Evolutionary conservation across 2,888 invertebrate species (phyloP).

Genomic region (Hypena proboscidalis): DNA sequence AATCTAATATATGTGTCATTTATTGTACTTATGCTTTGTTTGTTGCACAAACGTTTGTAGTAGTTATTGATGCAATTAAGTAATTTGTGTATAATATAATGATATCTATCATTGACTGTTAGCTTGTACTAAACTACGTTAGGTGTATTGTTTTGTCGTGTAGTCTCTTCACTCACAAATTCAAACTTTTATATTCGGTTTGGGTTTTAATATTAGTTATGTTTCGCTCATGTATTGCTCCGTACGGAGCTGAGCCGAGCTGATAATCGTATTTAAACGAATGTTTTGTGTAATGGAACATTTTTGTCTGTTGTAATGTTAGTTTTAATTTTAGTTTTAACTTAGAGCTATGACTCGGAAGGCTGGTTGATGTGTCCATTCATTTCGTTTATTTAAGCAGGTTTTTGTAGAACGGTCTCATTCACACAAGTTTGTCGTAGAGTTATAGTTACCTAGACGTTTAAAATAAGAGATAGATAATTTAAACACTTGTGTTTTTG

Average conservation of each 20-base stretch:
- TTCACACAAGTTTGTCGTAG: conserved; percentile 30
- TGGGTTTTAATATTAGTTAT: conserved; percentile 23
- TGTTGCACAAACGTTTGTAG: conserved; percentile 43
- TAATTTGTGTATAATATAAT: conserved; percentile 24
- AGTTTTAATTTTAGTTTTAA: conserved; percentile 64
- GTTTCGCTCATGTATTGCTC: conserved; percentile 13
- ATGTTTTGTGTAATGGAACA: conserved; percentile 39
- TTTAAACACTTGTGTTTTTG: conserved; percentile 30
- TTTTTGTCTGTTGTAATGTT: conserved; percentile 63
- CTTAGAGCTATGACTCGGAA: conserved; percentile 65
- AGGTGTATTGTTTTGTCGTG: conserved; percentile 28
- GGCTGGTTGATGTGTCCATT: conserved; percentile 83
- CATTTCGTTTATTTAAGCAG: conserved; percentile 41
- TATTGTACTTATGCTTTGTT: conserved; percentile 50
- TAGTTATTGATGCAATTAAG: conserved; percentile 26
- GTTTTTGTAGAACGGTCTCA: conserved; percentile 25
- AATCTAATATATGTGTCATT: conserved; percentile 43
- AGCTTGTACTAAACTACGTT: conserved; percentile 33
- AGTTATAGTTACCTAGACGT: conserved; percentile 40
- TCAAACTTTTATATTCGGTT: conserved; percentile 21
- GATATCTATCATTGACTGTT: conserved; percentile 37
- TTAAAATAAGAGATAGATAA: conserved; percentile 34
- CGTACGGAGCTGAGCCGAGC: conserved; percentile 12
- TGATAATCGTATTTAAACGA: conserved; percentile 31
- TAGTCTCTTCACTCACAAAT: conserved; percentile 16